Evolutionary conservation across 1,140 invertebrate genomes (phyloP).

Genomic region (Aphelinus certus): DNA sequence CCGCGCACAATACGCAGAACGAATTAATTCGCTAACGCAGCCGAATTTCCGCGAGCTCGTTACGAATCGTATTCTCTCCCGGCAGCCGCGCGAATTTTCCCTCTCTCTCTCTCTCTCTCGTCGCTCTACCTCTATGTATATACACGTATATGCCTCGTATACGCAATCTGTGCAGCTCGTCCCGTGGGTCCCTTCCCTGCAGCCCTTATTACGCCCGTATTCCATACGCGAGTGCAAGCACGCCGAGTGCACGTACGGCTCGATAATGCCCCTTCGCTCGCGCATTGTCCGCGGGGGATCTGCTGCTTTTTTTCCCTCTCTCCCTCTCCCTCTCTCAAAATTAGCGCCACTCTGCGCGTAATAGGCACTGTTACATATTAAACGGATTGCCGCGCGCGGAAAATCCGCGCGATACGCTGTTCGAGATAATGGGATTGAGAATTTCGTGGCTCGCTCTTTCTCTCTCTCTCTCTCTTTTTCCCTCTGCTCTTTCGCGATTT

Average conservation of each 20-base stretch:
- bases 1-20: too few relatives aligned
- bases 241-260: not conserved
- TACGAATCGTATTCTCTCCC: too few relatives aligned
- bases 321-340: not conserved
- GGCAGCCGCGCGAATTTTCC: not conserved
- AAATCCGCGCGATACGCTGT: not conserved
- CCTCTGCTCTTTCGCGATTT: too few relatives aligned
- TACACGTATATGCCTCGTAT: too few relatives aligned
- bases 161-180: too few relatives aligned
- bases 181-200: too few relatives aligned
- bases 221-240: not conserved
- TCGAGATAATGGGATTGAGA: slow-evolving; percentile 9
- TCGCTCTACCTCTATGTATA: not conserved
- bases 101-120: slow-evolving; percentile 2
- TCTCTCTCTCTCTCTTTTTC: not conserved
- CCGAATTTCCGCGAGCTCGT: too few relatives aligned
- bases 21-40: too few relatives aligned
- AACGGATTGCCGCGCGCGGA: not conserved
- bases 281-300: slow-evolving; percentile 3
- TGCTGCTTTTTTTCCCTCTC: not conserved
- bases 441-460: not conserved
- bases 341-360: slow-evolving; percentile 5
- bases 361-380: slow-evolving; percentile 14
- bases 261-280: slow-evolving; percentile 8
- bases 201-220: slow-evolving; percentile 4